phyloP scores from a whole-genome alignment of 2,797 vertebrate species.

The Moxostoma hubbsi region DNA sequence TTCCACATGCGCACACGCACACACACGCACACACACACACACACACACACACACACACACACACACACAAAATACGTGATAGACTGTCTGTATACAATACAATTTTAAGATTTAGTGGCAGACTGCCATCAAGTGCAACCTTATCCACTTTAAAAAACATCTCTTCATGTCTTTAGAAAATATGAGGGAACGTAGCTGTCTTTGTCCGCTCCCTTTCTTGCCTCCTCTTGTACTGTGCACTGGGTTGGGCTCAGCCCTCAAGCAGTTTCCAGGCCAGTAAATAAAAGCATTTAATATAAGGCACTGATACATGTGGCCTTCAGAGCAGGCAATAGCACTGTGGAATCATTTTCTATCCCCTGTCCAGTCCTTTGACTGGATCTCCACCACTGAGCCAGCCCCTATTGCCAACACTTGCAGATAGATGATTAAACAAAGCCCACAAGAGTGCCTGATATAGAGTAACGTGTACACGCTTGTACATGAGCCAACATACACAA shows the following conservation, averaged over 20 bases:
- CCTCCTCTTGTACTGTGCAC: constrained; percentile 44
- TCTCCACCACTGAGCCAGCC: constrained; percentile 8
- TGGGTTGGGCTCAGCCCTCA: constrained; percentile 49
- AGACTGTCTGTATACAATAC: constrained; percentile 32
- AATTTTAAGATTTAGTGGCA: constrained; percentile 38
- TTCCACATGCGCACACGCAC: constrained; percentile 6
- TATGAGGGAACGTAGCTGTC: constrained; percentile 28
- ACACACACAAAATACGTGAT: constrained; percentile 8
- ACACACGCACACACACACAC: no score
- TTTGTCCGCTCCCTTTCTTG: constrained; percentile 33
- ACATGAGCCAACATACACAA: constrained; percentile 53
- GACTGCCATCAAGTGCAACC: constrained; percentile 10
- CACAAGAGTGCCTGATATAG: constrained; percentile 37
- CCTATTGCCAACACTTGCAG: constrained; percentile 41
- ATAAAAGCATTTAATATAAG: constrained; percentile 64
- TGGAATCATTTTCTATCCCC: constrained; percentile 44
- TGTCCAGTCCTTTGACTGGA: constrained; percentile 37
- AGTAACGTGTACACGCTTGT: constrained; percentile 58
- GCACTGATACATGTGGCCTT: constrained; percentile 72
- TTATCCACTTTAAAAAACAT: constrained; percentile 45
- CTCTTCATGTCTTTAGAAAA: constrained; percentile 49
- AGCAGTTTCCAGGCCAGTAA: constrained; percentile 63
- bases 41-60: no score
- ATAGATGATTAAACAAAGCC: constrained; percentile 52
- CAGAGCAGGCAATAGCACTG: constrained; percentile 45